A percentile compares a stretch with the other conserved stretches of the same genome.
Conservation (phyloP, 2,888 invertebrate genomes). For the Ferrisia virgata region DNA sequence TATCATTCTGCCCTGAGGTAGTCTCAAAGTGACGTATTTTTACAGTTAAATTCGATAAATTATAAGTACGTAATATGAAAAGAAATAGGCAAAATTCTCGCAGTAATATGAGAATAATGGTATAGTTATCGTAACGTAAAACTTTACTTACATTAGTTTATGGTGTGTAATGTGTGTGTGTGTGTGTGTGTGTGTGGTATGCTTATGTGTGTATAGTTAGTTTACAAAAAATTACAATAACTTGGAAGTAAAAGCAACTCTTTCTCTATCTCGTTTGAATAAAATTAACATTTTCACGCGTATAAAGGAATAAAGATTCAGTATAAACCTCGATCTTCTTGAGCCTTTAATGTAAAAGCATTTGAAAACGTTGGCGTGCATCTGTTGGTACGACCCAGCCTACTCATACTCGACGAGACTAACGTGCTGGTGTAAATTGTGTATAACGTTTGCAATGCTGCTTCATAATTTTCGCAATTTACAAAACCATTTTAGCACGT, state of each 20-base stretch:
- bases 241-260: background rate
- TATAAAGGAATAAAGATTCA: background rate
- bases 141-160: background rate
- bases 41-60: too few species aligned
- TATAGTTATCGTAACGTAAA: too few species aligned
- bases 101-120: too few species aligned
- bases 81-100: too few species aligned
- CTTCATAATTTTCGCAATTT: background rate
- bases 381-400: background rate
- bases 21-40: too few species aligned
- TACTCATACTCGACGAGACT: background rate
- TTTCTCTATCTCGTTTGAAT: background rate
- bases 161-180: too few species aligned
- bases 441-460: background rate
- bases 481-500: constrained; percentile 14
- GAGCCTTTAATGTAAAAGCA: background rate
- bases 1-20: too few species aligned
- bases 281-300: background rate
- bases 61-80: too few species aligned
- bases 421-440: background rate
- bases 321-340: background rate
- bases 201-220: background rate
- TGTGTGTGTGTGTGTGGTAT: background rate
- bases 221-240: background rate
- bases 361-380: background rate